These are phyloP conservation scores for Lanius collurio DNA, from an alignment of 2,113 vertebrate genomes.

Conservation along the genomic window DNA sequence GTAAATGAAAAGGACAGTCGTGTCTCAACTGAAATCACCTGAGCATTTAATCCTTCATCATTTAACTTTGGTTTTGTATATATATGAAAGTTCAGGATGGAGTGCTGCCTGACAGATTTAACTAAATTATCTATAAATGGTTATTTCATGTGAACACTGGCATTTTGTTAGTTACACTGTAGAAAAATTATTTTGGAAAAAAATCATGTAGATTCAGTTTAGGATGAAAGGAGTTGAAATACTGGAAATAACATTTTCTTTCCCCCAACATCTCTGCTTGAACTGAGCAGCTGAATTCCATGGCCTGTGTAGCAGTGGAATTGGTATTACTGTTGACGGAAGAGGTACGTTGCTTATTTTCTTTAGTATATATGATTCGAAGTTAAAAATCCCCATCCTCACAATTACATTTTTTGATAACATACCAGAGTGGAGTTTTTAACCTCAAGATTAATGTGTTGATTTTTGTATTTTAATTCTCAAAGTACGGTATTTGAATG, in stretches of 20 bases:
- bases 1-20: accelerated
- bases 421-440: neutral
- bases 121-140: neutral
- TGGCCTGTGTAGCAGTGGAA: conserved; percentile 77
- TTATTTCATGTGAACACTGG: neutral
- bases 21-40: neutral
- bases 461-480: neutral
- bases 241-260: neutral
- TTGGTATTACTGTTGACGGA: conserved; percentile 80
- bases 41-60: neutral
- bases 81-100: neutral
- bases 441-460: neutral
- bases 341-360: conserved; percentile 68
- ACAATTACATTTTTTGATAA: neutral
- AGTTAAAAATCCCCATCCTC: neutral
- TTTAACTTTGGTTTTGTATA: neutral
- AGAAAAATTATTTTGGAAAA: neutral
- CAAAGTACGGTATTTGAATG: neutral
- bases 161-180: neutral
- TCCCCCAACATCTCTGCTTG: neutral
- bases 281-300: conserved; percentile 75
- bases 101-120: neutral
- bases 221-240: neutral
- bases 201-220: neutral
- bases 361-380: neutral